These are phyloP conservation scores for Eristalis tenax DNA, from an alignment of 2,888 invertebrate species.

Conservation along the genomic window DNA sequence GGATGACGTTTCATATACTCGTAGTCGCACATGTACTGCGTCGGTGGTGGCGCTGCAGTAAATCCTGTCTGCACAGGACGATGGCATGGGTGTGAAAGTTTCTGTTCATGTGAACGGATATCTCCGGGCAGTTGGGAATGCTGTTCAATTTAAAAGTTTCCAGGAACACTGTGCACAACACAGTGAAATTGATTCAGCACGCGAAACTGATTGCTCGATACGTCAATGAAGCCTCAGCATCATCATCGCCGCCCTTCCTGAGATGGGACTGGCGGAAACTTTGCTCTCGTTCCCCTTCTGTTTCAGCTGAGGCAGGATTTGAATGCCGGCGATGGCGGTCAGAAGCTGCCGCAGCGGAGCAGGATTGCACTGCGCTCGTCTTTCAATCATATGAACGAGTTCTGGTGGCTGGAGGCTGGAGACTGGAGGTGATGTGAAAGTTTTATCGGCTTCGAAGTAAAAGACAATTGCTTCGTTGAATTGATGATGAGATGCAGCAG, in stretches of 20 bases:
- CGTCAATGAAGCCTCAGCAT: constrained; percentile 58
- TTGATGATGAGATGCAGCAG: constrained; percentile 21
- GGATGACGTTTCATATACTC: background rate
- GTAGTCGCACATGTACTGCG: background rate
- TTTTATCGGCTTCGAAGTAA: constrained; percentile 58
- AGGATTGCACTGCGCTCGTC: constrained; percentile 27
- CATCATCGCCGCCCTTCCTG: background rate
- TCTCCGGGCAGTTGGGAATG: constrained; percentile 40
- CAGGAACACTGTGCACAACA: constrained; percentile 51
- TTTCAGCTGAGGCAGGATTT: constrained; percentile 10
- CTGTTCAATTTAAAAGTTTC: constrained; percentile 66
- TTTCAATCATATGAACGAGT: constrained; percentile 34
- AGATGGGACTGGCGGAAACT: constrained; percentile 23
- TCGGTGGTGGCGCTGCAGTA: constrained; percentile 13
- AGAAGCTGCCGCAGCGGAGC: constrained; percentile 25
- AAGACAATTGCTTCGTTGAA: constrained; percentile 65
- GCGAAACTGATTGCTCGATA: constrained; percentile 65
- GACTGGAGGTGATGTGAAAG: constrained; percentile 56
- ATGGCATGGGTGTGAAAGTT: constrained; percentile 40
- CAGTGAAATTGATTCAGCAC: constrained; percentile 65
- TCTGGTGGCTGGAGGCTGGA: constrained; percentile 11
- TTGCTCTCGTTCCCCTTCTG: constrained; percentile 25
- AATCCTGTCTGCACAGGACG: background rate
- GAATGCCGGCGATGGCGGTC: constrained; percentile 41
- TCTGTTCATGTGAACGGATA: constrained; percentile 49